These are phyloP conservation scores for Osmerus mordax DNA, from an alignment of 2,113 vertebrate species.

Conservation along the genomic window DNA sequence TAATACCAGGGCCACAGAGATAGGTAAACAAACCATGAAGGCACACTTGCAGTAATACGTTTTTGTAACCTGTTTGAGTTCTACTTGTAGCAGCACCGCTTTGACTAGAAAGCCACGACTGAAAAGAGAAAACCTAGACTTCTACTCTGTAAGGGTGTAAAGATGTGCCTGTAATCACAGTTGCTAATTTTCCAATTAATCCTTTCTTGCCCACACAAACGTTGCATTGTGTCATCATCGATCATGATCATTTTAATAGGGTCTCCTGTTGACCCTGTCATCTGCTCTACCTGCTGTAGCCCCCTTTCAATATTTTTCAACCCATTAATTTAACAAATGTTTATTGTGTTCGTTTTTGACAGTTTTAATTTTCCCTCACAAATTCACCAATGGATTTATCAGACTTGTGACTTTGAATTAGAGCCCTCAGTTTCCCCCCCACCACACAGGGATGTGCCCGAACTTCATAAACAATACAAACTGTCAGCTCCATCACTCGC, in stretches of 20 bases:
- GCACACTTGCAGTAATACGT: no score
- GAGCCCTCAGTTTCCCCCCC: neutral
- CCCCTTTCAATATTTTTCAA: slow-evolving; percentile 72
- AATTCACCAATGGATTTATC: slow-evolving; percentile 49
- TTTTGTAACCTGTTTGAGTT: no score
- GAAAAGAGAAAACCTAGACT: no score
- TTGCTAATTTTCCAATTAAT: slow-evolving; percentile 66
- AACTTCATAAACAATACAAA: slow-evolving; percentile 55
- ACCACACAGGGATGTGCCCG: slow-evolving; percentile 6
- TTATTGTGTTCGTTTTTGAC: slow-evolving; percentile 77
- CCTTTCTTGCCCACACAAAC: slow-evolving; percentile 56
- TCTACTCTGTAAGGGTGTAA: neutral
- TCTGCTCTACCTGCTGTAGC: slow-evolving; percentile 76
- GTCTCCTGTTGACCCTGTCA: slow-evolving; percentile 78
- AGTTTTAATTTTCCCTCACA: slow-evolving; percentile 75
- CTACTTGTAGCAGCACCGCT: no score
- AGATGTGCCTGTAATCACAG: slow-evolving; percentile 50
- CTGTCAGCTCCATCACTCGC: slow-evolving; percentile 46
- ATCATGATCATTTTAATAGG: slow-evolving; percentile 80
- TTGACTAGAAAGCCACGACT: no score
- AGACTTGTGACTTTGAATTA: slow-evolving; percentile 38
- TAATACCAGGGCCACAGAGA: no score
- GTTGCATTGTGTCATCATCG: slow-evolving; percentile 69
- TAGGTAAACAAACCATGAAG: no score
- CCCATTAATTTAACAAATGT: slow-evolving; percentile 85